A percentile compares a stretch with the other conserved stretches of the same genome.
These are phyloP conservation scores for Pantherophis alleghaniensis DNA, from an alignment of 2,797 vertebrate genomes.

Conservation along the genomic window DNA sequence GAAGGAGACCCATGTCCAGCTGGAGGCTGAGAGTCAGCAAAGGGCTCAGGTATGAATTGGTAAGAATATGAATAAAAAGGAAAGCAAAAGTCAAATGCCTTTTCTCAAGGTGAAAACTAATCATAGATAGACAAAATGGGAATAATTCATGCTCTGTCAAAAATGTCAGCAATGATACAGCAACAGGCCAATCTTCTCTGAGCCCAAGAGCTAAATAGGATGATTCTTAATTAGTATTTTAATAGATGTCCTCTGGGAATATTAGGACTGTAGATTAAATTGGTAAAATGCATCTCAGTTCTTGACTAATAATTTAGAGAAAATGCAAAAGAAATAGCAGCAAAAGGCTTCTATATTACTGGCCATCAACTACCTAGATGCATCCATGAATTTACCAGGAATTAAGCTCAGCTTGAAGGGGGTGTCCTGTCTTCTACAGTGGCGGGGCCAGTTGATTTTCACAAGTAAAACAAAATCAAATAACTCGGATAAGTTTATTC, in stretches of 20 bases:
- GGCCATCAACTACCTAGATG: background rate
- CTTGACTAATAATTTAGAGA: background rate
- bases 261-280: background rate
- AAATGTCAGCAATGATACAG: background rate
- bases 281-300: background rate
- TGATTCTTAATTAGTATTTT: background rate
- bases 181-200: background rate
- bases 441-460: background rate
- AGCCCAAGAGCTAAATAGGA: background rate
- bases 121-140: background rate
- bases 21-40: slow-evolving; percentile 62
- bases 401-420: background rate
- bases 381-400: background rate
- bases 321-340: background rate
- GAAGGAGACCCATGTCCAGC: slow-evolving; percentile 62
- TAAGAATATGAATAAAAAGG: background rate
- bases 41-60: slow-evolving; percentile 65
- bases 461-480: background rate
- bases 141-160: background rate
- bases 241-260: background rate
- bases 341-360: background rate
- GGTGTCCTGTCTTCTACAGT: background rate
- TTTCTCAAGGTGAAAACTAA: background rate
- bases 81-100: background rate
- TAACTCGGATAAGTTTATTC: background rate